Conservation (phyloP, 2,113 vertebrate species). For the Myotis brandtii region DNA sequence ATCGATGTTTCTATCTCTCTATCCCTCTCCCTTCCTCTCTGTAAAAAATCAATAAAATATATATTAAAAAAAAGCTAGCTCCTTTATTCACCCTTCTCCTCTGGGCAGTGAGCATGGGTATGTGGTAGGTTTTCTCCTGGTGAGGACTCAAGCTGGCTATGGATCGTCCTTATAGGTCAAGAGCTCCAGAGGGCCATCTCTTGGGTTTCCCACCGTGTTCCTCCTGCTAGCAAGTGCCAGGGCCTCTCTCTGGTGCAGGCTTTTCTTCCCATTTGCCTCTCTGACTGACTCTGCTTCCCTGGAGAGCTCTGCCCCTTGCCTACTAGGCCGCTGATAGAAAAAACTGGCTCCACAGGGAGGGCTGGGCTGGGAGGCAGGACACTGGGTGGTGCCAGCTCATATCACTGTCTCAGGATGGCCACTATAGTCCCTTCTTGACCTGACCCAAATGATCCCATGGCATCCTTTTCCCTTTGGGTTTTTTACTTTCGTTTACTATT, state of each 20-base stretch:
- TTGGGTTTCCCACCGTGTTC: neutral
- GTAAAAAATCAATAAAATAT: no score
- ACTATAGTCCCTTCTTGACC: neutral
- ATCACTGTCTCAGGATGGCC: neutral
- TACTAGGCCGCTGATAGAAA: neutral
- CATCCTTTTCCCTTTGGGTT: neutral
- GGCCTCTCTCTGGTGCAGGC: neutral
- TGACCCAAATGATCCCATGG: neutral
- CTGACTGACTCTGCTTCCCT: neutral
- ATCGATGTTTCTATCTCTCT: no score
- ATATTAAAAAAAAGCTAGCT: neutral
- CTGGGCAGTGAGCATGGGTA: neutral
- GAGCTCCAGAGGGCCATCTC: neutral
- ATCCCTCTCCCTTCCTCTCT: no score
- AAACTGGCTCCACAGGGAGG: neutral
- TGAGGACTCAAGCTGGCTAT: neutral
- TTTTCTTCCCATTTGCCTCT: neutral
- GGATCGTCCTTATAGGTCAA: neutral
- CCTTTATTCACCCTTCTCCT: neutral
- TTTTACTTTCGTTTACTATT: neutral
- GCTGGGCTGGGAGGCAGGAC: neutral
- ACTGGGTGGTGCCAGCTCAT: neutral
- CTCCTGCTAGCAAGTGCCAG: neutral
- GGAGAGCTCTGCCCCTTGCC: neutral
- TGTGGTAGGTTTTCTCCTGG: neutral